Evolutionary conservation across 1,140 invertebrate genomes (phyloP).

Genomic region (Apis florea): DNA sequence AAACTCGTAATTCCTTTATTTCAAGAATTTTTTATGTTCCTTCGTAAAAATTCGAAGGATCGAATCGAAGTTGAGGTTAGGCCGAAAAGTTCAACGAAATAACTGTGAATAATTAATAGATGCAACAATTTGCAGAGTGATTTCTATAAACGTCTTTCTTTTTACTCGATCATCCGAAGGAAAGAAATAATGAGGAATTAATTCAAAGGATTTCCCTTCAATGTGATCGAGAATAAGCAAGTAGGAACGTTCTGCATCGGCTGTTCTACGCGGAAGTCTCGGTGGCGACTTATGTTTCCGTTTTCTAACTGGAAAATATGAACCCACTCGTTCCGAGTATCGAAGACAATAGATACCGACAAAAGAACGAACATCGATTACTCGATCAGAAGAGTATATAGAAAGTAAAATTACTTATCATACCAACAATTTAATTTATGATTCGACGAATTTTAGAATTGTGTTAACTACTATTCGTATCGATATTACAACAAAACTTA

Average conservation of each 20-base stretch:
- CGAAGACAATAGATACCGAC: no score
- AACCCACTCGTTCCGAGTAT: conserved; percentile 3
- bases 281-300: conserved; percentile 33
- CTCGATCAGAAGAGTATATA: not conserved
- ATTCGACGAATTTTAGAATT: no score
- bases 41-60: not conserved
- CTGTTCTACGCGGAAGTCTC: conserved; percentile 29
- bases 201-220: not conserved
- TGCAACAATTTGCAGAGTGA: not conserved
- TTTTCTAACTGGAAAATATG: conserved; percentile 28
- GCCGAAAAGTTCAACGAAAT: conserved; percentile 4
- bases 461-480: not conserved
- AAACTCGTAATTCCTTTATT: no score
- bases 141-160: not conserved
- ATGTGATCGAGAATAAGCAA: conserved; percentile 10
- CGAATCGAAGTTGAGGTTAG: conserved; percentile 13
- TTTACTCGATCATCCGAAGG: not conserved
- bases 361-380: not conserved
- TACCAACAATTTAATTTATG: no score
- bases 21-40: no score
- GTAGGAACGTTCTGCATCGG: conserved; percentile 44
- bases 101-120: not conserved
- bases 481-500: not conserved
- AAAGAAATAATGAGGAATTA: not conserved
- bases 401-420: not conserved